phyloP scores from a whole-genome alignment of 2,888 invertebrate genomes.

The Podotricha telesiphe region DNA sequence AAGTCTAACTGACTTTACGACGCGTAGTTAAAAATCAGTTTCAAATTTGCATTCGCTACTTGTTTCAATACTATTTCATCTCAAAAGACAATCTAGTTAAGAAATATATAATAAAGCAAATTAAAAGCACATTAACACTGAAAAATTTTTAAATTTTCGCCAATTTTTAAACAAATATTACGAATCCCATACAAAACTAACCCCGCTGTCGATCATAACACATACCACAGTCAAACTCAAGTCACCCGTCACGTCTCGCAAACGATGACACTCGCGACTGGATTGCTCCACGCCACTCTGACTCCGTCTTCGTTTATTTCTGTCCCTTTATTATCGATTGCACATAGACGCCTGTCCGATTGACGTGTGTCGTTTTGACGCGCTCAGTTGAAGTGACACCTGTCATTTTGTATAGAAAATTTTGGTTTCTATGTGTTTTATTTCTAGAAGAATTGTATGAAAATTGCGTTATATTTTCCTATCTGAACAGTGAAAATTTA shows the following conservation, averaged over 20 bases:
- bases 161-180: too few species aligned
- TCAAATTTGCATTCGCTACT: not conserved
- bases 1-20: too few species aligned
- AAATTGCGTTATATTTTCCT: not conserved
- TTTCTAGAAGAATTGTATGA: conserved; percentile 1
- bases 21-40: too few species aligned
- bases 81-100: not conserved
- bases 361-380: conserved; percentile 39
- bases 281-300: conserved; percentile 64
- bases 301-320: conserved; percentile 54
- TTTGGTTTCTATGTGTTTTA: not conserved
- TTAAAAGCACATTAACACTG: too few species aligned
- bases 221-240: conserved; percentile 44
- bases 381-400: conserved; percentile 7
- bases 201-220: conserved; percentile 25
- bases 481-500: too few species aligned
- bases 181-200: not conserved
- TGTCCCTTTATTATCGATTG: conserved; percentile 51
- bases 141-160: too few species aligned
- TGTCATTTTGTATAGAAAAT: conserved; percentile 16
- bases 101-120: too few species aligned
- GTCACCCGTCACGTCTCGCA: conserved; percentile 62
- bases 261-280: conserved; percentile 74
- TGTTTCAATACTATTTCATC: not conserved
- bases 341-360: conserved; percentile 44